Percentiles rank a stretch among this genome's conserved stretches.
phyloP scores from a whole-genome alignment of 2,113 vertebrate species.

The Sphyrna mokarran region DNA sequence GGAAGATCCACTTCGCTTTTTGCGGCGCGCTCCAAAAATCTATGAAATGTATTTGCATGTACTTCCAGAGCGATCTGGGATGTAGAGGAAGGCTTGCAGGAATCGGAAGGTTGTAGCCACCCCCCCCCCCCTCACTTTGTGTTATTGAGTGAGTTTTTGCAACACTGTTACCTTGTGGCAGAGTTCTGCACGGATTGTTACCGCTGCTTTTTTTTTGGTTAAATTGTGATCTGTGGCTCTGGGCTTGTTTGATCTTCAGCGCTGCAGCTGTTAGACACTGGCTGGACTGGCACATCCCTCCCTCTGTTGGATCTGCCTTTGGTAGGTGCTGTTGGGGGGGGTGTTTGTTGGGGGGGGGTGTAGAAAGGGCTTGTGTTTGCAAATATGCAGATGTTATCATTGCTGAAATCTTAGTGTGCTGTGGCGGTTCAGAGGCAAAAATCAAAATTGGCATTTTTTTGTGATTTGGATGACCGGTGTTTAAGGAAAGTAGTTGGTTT shows the following conservation, averaged over 20 bases:
- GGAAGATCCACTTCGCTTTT: constrained; percentile 81
- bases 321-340: constrained; percentile 57
- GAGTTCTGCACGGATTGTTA: constrained; percentile 45
- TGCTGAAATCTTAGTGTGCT: constrained; percentile 17
- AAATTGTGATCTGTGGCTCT: constrained; percentile 51
- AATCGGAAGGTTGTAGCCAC: constrained; percentile 62
- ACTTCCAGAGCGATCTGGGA: constrained; percentile 70
- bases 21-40: constrained; percentile 75
- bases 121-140: constrained; percentile 61
- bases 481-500: constrained; percentile 47
- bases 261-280: constrained; percentile 61
- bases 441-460: background rate
- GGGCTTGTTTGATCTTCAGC: constrained; percentile 44
- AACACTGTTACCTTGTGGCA: background rate
- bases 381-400: constrained; percentile 61
- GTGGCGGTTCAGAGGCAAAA: background rate
- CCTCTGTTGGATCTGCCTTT: constrained; percentile 59
- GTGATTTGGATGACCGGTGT: constrained; percentile 30
- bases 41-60: constrained; percentile 77
- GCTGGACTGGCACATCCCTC: constrained; percentile 67
- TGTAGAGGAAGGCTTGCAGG: constrained; percentile 81
- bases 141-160: constrained; percentile 62
- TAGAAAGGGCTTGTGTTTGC: constrained; percentile 57
- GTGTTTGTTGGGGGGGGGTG: constrained; percentile 36
- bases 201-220: constrained; percentile 44